Base-by-base conservation (phyloP, 2,797 vertebrate genomes). In the Clarias laeviceps region DNA sequence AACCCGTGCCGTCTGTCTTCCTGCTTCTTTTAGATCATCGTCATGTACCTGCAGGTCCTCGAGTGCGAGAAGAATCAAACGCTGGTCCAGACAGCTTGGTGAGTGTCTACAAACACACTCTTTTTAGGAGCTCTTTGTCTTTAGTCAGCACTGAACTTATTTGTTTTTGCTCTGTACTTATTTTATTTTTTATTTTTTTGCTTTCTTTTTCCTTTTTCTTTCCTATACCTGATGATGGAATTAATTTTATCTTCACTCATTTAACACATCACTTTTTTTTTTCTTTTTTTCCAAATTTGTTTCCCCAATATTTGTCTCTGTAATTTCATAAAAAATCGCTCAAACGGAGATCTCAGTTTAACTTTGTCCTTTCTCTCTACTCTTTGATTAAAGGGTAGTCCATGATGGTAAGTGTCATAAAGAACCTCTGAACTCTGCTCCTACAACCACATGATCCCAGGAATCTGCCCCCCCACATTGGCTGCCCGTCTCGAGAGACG, bases 341-440 rank as follows among this genome's bases (percentile, higher is more conserved):
- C 15, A 89, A 91, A 92, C 91, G 94, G 95, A 96, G 97, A 97
- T 95, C 97, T 97, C 96, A 97, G 96, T 99, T 98, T 99, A 99
- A 99, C 98, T 99, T 98, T 99, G 97, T 99, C 97, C 97, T 99
- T 99, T 99, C 93, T 99, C 97, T 99, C 98, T 99, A 99, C 98
- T 99, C 98, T 99, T 99, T 99, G 96, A 99, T 99, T 99, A 98
- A 99, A 99, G 98, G 98, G 98, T 99, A 99, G 98, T 97, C 97
- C 97, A 95, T 98, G 98, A 97, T 99, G 98, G 98, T 99, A 99
- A 99, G 98, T 99, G 95, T 96, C 97, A 99, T 98, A 99, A 94
- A 96, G 98, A 98, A 96, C 95, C 97, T 99, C 98, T 99, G 97
- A 98, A 97, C 97, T 99, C 97, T 98, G 97, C 97, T 98, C 97